Base-by-base conservation (phyloP, 2,113 vertebrate species). In the Pseudorhombus dupliciocellatus region DNA sequence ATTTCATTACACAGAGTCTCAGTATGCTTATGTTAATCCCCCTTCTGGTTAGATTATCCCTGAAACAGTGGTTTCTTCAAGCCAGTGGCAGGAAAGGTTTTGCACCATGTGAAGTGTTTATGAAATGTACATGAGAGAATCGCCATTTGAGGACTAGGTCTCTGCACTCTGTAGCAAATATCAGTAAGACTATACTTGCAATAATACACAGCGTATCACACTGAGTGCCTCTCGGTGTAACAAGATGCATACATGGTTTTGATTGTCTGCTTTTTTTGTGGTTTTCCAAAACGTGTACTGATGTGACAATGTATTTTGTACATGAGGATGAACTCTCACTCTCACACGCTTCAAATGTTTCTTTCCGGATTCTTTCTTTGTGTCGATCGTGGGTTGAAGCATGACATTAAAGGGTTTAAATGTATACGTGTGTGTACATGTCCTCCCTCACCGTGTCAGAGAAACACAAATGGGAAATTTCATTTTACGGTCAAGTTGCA, bases 221-320 rank as follows among this genome's bases (percentile, higher is more conserved):
- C 92, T 92, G 92, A 92, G 91, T 92, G 88, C 90, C 90, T 92
- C 91, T 93, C 90, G 89, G 94, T 92, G 92, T 89, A 89, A 86
- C 85, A 88, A 85, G 85, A 93, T 90, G 88, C 90, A 92, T 88
- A 91, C 81, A 79, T 84, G 84, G 88, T 89, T 86, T 90, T 87
- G 89, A 88, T 90, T 91, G 87, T 90, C 85, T 63, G 37, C 84
- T 65, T 57, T 84, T 83, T 89, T 90, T 84, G 70, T 84, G 77
- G 48, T 84, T 86, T 85, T 90, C 85, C 80, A 37, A 77, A 75
- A 84, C 28, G 70, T 91, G 83, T 91, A 87, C 80, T 88, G 84
- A 90, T 88, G 87, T 88, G 90, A 87, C 83, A 65, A 85, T 92
- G 91, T 94, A 84, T 93, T 93, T 91, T 93, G 83, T 92, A 92